Conservation (phyloP, 2,888 invertebrate species). For the Phoenoteleia sp. region DNA sequence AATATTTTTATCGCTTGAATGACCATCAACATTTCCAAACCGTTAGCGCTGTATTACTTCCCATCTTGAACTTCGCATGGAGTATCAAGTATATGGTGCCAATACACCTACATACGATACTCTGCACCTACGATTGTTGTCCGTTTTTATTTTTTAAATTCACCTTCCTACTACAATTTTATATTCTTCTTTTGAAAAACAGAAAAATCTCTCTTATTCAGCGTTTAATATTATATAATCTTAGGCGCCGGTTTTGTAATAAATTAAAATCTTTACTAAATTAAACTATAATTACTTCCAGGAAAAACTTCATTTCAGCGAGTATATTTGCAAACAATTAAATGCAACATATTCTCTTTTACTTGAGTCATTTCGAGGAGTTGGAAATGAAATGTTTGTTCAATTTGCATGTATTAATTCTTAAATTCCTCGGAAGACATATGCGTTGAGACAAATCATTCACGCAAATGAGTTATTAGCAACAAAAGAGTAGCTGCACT, state of each 20-base stretch:
- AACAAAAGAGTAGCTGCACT: slow-evolving; percentile 27
- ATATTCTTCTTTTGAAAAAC: background rate
- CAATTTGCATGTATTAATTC: slow-evolving; percentile 45
- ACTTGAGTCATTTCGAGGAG: slow-evolving; percentile 3
- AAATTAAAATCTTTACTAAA: slow-evolving; percentile 30
- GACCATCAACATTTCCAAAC: too few relatives aligned
- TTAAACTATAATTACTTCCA: slow-evolving; percentile 40
- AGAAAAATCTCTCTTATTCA: too few relatives aligned
- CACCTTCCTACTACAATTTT: background rate
- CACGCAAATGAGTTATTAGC: slow-evolving; percentile 18
- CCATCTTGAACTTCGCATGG: background rate
- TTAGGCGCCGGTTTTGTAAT: background rate
- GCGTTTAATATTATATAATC: slow-evolving; percentile 32
- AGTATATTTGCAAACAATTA: slow-evolving; percentile 52
- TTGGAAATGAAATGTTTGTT: slow-evolving; percentile 14
- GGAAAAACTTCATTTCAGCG: slow-evolving; percentile 26
- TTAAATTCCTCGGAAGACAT: slow-evolving; percentile 8
- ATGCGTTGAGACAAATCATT: slow-evolving; percentile 29
- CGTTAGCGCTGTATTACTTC: background rate
- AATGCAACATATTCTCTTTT: background rate
- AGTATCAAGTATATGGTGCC: background rate
- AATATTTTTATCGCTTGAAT: too few relatives aligned
- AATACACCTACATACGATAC: slow-evolving; percentile 4
- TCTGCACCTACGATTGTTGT: slow-evolving; percentile 23
- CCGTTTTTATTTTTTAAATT: background rate